Evolutionary conservation across 2,113 vertebrate genomes (phyloP).

Genomic region (Erpornis zantholeuca): DNA sequence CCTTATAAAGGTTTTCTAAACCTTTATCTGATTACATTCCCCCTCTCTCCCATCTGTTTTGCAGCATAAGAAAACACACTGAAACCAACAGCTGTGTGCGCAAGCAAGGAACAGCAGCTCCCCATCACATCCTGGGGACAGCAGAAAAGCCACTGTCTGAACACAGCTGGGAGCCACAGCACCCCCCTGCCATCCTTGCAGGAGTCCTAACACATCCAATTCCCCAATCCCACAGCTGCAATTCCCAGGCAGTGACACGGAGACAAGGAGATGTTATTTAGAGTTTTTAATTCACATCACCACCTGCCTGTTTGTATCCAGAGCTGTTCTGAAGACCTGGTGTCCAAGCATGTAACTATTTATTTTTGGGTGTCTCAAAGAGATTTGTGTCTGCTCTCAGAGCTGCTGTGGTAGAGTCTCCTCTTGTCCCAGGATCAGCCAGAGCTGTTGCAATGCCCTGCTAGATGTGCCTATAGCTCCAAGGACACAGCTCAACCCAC

Average conservation of each 20-base stretch:
- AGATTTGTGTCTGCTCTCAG: neutral
- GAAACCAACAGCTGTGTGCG: neutral
- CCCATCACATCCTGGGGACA: neutral
- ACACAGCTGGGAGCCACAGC: accelerated
- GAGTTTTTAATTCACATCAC: neutral
- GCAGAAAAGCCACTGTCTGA: neutral
- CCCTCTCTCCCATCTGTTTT: neutral
- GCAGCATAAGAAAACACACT: neutral
- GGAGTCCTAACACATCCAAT: neutral
- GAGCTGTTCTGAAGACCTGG: neutral
- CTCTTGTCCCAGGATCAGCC: accelerated
- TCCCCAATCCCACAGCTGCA: neutral
- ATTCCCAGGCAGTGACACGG: accelerated
- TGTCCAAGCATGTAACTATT: accelerated
- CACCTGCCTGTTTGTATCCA: neutral
- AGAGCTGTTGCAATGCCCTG: neutral
- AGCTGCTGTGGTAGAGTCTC: neutral
- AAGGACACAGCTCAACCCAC: neutral
- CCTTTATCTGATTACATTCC: neutral
- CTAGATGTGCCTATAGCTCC: neutral
- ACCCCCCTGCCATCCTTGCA: neutral
- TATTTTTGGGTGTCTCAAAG: neutral
- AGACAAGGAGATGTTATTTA: neutral
- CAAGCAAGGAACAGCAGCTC: neutral
- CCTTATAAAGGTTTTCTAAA: neutral